These are phyloP conservation scores for Cyclophora albipunctata DNA, from an alignment of 2,888 invertebrate species.

Conservation along the genomic window DNA sequence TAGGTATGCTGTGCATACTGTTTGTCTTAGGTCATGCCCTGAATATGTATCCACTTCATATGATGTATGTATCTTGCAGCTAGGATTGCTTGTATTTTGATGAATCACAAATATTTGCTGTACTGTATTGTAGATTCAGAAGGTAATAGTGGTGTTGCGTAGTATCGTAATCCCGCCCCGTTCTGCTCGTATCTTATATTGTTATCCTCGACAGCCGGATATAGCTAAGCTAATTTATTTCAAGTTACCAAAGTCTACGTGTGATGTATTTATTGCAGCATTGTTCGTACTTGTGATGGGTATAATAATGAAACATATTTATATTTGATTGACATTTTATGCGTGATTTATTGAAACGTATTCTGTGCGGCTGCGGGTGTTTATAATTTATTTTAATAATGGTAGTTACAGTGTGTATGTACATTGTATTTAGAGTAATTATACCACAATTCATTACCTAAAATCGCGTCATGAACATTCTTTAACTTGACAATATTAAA, in stretches of 20 bases:
- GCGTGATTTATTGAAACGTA: conserved; percentile 2
- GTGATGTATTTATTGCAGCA: conserved; percentile 17
- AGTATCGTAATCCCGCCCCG: background rate
- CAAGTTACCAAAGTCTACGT: conserved; percentile 67
- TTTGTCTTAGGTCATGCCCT: conserved; percentile 25
- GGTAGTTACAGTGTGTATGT: conserved; percentile 4
- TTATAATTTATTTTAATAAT: background rate
- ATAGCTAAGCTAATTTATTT: conserved; percentile 45
- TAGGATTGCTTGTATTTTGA: conserved; percentile 5
- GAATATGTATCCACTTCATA: conserved; percentile 21
- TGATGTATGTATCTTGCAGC: conserved; percentile 21
- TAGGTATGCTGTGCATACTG: conserved; percentile 44
- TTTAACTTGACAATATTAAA: conserved; percentile 65
- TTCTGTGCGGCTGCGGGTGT: background rate
- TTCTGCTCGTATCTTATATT: too few relatives aligned
- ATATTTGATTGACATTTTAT: background rate
- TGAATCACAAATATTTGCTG: conserved; percentile 29
- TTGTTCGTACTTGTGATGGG: conserved; percentile 6
- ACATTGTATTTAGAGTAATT: conserved; percentile 7
- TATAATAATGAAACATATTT: background rate
- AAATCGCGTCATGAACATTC: conserved; percentile 23
- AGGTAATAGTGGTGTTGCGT: conserved; percentile 25
- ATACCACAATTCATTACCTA: conserved; percentile 8
- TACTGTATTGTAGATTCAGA: conserved; percentile 30
- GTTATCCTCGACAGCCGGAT: too few relatives aligned